Conservation (phyloP, 2,113 vertebrate genomes). For the Barbus barbus region DNA sequence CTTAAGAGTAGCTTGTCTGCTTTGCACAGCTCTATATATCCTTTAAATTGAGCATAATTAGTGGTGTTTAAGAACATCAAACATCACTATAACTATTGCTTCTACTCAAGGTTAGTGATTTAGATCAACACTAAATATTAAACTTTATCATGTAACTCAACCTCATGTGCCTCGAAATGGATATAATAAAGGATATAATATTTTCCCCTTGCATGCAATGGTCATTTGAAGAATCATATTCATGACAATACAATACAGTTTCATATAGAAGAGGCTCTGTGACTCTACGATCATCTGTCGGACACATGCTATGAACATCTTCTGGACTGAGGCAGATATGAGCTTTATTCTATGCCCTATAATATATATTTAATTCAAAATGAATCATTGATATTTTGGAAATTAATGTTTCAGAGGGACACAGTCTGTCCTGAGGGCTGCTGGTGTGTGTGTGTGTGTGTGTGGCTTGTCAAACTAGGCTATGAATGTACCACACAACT, state of each 20-base stretch:
- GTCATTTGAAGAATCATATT: not conserved
- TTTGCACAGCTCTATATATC: not conserved
- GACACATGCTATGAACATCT: not conserved
- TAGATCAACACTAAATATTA: no score
- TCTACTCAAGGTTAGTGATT: not conserved
- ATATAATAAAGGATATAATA: not conserved
- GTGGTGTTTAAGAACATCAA: not conserved
- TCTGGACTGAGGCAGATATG: conserved; percentile 12
- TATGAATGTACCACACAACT: not conserved
- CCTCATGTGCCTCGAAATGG: not conserved
- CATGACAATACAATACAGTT: not conserved
- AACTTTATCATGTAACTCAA: no score
- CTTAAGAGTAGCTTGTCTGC: not conserved
- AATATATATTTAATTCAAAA: conserved; percentile 36
- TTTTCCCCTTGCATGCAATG: not conserved
- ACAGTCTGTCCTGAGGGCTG: conserved; percentile 34
- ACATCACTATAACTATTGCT: not conserved
- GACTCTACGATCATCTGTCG: not conserved
- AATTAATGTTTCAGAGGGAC: conserved; percentile 48
- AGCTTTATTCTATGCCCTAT: conserved; percentile 25
- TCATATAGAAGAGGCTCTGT: not conserved
- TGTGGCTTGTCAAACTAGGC: not conserved
- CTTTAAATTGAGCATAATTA: not conserved
- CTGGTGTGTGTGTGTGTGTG: not conserved
- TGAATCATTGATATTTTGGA: conserved; percentile 44